These are phyloP conservation scores for Eremobia ochroleuca DNA, from an alignment of 2,888 invertebrate species.

Conservation along the genomic window DNA sequence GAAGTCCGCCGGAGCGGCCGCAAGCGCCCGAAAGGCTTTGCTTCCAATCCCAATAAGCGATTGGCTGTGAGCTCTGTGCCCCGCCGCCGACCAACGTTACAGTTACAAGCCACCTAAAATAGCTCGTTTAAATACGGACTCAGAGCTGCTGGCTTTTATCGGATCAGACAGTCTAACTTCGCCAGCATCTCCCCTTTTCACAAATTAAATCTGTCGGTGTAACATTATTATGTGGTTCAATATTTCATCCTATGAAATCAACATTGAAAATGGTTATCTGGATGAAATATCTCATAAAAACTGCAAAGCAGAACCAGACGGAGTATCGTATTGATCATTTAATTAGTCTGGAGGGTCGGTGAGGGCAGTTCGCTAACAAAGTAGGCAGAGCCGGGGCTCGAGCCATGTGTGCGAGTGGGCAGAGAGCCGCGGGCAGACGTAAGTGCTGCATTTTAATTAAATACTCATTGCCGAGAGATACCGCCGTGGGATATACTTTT, in stretches of 20 bases:
- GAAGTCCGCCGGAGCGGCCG: constrained; percentile 68
- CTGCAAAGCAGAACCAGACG: constrained; percentile 30
- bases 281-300: constrained; percentile 67
- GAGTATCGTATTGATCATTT: constrained; percentile 77
- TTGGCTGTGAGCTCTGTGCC: constrained; percentile 73
- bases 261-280: constrained; percentile 52
- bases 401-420: constrained; percentile 54
- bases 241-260: constrained; percentile 52
- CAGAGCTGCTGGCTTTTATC: constrained; percentile 78
- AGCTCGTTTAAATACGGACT: constrained; percentile 80
- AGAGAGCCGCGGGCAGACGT: constrained; percentile 67
- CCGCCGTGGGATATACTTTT: constrained; percentile 68
- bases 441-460: constrained; percentile 84
- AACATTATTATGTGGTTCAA: constrained; percentile 37
- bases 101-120: constrained; percentile 76
- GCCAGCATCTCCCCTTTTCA: constrained; percentile 60
- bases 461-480: constrained; percentile 77
- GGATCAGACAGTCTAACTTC: constrained; percentile 80
- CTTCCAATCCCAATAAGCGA: constrained; percentile 83
- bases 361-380: constrained; percentile 55
- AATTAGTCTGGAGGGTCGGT: constrained; percentile 73
- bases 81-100: constrained; percentile 63
- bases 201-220: constrained; percentile 56
- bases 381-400: constrained; percentile 32
- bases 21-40: constrained; percentile 76